A percentile compares a stretch with the other conserved stretches of the same genome.
Conservation (phyloP, 2,888 invertebrate species). For the Lasioglossum morio region DNA sequence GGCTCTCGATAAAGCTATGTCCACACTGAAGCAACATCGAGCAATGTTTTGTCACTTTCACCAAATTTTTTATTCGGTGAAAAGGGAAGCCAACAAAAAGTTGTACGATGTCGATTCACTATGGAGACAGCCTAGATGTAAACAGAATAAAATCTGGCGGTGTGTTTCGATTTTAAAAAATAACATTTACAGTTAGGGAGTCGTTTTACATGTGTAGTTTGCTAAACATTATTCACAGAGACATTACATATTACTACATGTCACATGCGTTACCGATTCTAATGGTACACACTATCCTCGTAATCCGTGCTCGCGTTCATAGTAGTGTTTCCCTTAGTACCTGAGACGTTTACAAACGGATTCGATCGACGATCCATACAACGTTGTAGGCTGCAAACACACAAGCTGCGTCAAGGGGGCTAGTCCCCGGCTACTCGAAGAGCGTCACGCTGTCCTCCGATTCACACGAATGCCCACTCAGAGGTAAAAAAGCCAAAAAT, state of each 20-base stretch:
- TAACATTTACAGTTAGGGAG: constrained; percentile 37
- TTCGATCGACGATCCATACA: neutral
- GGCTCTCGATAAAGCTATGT: neutral
- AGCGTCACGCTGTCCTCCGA: neutral
- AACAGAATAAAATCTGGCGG: constrained; percentile 17
- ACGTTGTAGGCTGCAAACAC: neutral
- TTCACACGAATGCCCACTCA: constrained; percentile 3
- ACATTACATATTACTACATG: constrained; percentile 8
- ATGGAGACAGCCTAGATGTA: neutral
- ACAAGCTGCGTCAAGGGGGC: neutral
- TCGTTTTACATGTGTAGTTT: constrained; percentile 41
- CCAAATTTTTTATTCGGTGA: neutral
- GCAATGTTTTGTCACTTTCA: neutral
- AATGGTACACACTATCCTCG: neutral
- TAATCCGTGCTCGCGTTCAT: neutral
- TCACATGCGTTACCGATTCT: neutral
- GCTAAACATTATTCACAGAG: constrained; percentile 21
- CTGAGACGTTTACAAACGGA: constrained; percentile 9
- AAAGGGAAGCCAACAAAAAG: neutral
- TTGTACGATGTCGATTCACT: neutral
- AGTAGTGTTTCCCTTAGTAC: neutral
- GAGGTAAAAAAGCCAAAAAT: constrained; percentile 42
- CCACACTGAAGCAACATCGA: neutral
- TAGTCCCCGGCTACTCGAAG: constrained; percentile 11
- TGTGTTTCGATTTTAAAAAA: constrained; percentile 37